Evolutionary conservation across 2,113 vertebrate species (phyloP).

Genomic region (Xiphorhynchus elegans): DNA sequence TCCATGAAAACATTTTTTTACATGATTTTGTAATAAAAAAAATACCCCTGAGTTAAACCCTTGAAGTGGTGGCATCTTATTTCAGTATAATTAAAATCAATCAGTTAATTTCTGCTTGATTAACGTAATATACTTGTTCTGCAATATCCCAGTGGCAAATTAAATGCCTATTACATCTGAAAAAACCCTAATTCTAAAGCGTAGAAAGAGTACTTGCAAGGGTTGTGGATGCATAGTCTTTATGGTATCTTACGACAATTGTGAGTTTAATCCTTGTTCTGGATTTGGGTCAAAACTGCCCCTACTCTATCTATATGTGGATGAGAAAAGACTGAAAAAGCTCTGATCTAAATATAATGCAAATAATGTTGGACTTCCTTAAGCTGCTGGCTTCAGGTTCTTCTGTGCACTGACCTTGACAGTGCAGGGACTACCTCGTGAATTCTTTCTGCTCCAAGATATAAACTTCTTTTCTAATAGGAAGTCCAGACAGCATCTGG

Average conservation of each 20-base stretch:
- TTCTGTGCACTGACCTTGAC: not conserved
- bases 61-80: constrained; percentile 27
- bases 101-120: constrained; percentile 38
- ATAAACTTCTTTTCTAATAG: not conserved
- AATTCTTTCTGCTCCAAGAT: not conserved
- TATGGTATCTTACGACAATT: not conserved
- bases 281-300: not conserved
- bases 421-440: not conserved
- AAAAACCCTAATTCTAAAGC: not conserved
- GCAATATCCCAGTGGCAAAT: constrained; percentile 36
- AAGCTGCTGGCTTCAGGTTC: not conserved
- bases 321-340: not conserved
- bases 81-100: constrained; percentile 44
- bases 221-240: not conserved
- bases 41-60: constrained; percentile 49
- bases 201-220: not conserved
- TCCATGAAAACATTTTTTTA: constrained; percentile 51
- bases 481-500: not conserved
- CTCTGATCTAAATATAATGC: not conserved
- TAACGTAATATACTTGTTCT: constrained; percentile 46
- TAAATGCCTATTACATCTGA: not conserved
- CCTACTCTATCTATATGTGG: not conserved
- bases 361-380: not conserved
- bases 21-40: constrained; percentile 65
- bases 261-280: not conserved